Conservation (phyloP, 2,113 vertebrate genomes). For the Pipra filicauda region DNA sequence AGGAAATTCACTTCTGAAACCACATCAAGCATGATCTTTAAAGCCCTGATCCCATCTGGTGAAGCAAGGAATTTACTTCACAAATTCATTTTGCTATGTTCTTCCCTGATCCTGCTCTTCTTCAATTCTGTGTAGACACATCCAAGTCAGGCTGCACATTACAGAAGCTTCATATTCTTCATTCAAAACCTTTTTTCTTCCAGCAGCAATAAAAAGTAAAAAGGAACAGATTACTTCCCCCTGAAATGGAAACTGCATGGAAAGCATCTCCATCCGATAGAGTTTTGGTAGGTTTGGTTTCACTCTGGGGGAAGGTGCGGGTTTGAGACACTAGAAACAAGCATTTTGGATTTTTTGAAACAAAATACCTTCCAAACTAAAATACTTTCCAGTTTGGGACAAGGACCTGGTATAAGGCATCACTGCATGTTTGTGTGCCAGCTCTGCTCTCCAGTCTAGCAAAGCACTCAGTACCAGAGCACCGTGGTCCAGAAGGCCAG, state of each 20-base stretch:
- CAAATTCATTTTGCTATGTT: neutral
- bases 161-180: neutral
- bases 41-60: neutral
- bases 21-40: neutral
- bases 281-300: neutral
- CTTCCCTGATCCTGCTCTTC: neutral
- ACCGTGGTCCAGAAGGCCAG: neutral
- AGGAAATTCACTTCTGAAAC: constrained; percentile 8
- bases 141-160: neutral
- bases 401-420: neutral
- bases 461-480: neutral
- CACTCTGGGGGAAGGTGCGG: neutral
- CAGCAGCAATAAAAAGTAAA: neutral
- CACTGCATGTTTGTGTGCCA: too few relatives aligned
- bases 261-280: neutral
- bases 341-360: neutral
- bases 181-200: neutral
- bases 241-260: rapidly evolving
- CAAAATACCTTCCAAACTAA: neutral
- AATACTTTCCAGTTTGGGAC: neutral
- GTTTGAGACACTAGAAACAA: neutral
- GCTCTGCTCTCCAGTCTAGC: neutral
- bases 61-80: neutral
- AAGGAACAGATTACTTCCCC: neutral
- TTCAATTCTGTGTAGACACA: neutral